A percentile compares a stretch with the other conserved stretches of the same genome.
Conservation (phyloP, 2,888 invertebrate genomes). For the Aphodius granarius region DNA sequence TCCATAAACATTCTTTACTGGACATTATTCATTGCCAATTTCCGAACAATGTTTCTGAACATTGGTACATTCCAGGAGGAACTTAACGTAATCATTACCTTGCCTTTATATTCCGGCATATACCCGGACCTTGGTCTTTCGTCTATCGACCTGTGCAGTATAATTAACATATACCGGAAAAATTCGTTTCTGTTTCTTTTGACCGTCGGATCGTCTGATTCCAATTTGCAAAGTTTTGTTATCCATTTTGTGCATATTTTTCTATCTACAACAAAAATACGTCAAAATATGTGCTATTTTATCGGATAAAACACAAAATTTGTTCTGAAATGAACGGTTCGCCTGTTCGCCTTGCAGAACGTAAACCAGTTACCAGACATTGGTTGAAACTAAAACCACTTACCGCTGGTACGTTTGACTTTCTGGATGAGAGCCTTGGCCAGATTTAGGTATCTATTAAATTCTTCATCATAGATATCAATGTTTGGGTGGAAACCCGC, state of each 20-base stretch:
- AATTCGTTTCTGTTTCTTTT: conserved; percentile 60
- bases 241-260: conserved; percentile 56
- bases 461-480: conserved; percentile 58
- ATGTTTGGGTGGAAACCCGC: conserved; percentile 25
- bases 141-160: conserved; percentile 45
- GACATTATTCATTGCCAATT: too few relatives aligned
- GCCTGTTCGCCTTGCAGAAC: too few relatives aligned
- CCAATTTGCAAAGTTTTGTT: conserved; percentile 50
- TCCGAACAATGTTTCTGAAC: too few relatives aligned
- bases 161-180: conserved; percentile 56
- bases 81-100: conserved; percentile 30
- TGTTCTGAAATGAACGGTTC: too few relatives aligned
- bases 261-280: conserved; percentile 44
- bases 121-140: conserved; percentile 33
- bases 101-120: conserved; percentile 39
- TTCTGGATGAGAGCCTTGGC: conserved; percentile 53
- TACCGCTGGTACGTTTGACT: conserved; percentile 50
- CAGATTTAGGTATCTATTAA: conserved; percentile 54
- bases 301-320: too few relatives aligned
- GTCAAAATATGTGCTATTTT: too few relatives aligned
- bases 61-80: not conserved
- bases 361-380: too few relatives aligned
- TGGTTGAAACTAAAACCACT: not conserved
- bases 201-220: conserved; percentile 53
- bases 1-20: too few relatives aligned